phyloP scores from a whole-genome alignment of 2,797 vertebrate genomes.

The Phyllotis vaccarum region DNA sequence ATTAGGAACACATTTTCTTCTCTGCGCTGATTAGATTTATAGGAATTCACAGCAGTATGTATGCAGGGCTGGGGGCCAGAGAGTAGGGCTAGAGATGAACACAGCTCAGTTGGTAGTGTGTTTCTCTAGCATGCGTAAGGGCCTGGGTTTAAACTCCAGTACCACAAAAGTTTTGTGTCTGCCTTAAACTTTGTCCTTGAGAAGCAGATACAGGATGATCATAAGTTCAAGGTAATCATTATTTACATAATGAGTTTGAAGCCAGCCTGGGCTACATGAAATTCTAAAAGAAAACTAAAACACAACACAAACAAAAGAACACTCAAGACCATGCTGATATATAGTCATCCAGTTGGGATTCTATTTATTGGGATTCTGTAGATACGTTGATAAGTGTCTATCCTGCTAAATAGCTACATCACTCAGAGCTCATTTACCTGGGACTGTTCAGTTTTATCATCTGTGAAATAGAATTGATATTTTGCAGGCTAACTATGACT shows the following conservation, averaged over 20 bases:
- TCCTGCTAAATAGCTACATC: background rate
- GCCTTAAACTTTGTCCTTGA: background rate
- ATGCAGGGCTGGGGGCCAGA: background rate
- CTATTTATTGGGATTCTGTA: background rate
- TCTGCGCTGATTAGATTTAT: background rate
- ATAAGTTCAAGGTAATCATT: background rate
- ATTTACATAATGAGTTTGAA: background rate
- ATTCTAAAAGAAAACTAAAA: background rate
- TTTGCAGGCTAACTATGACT: background rate
- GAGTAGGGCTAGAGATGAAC: background rate
- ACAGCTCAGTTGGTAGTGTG: background rate
- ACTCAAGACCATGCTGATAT: background rate
- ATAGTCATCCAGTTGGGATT: no score
- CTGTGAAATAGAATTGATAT: constrained; percentile 37
- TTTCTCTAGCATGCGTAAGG: background rate
- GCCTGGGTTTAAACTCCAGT: background rate
- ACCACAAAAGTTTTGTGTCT: background rate
- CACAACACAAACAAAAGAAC: background rate
- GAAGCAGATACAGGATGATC: background rate
- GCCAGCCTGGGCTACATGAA: background rate
- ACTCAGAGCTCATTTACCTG: background rate
- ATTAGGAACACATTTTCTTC: background rate
- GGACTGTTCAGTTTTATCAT: constrained; percentile 7
- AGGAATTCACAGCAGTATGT: background rate
- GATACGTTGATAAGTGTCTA: background rate